Evolutionary conservation across 2,113 vertebrate species (phyloP), one percentile per base, ranked within the genome.

Genomic region (Saguinus midas): DNA sequence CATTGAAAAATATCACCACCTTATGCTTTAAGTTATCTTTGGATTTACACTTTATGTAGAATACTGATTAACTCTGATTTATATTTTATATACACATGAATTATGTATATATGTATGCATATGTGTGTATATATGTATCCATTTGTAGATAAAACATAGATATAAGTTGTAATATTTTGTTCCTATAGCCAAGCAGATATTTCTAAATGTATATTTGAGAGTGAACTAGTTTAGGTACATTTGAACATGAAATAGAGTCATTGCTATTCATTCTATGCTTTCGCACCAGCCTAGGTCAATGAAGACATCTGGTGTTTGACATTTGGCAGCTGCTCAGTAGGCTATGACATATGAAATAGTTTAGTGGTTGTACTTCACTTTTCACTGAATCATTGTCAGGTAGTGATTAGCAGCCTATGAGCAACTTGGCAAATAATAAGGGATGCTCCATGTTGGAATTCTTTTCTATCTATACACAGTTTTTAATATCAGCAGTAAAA

Each of bases 221-320:
- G 20, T 43, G 9, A 87, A 64, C 21, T 20, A 2, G 45, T 40
- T 75, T 76, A 50, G 43, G 50, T 4, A 61, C 61, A 61, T 89
- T 25, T 90, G 40, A 64, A 50, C 32, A 17, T 68, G 79, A 81
- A 93, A 57, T 55, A 43, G 35, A 91, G 32, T 66, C 45, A 81
- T n/a, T 91, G 45, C 58, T 68, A 43, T 73, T 52, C 58, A 89
- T 50, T 76, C 32, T 92, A 12, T 61, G 40, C 16, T 87, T 80
- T 70, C n/a, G 16, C 21, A 86, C 72, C 45, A 94, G 48, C 64
- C 68, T 32, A 72, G 57, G 73, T 97, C 92, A 91, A 27, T 80
- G 91, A 89, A 92, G 93, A 94, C 97, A 97, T 93, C 90, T 97
- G 97, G 52, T 52, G 68, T 79, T 96, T 91, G 94, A 85, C 0